Evolutionary conservation across 2,888 invertebrate genomes (phyloP), one percentile per base, ranked within the genome.

Genomic region (Cephalotes varians): DNA sequence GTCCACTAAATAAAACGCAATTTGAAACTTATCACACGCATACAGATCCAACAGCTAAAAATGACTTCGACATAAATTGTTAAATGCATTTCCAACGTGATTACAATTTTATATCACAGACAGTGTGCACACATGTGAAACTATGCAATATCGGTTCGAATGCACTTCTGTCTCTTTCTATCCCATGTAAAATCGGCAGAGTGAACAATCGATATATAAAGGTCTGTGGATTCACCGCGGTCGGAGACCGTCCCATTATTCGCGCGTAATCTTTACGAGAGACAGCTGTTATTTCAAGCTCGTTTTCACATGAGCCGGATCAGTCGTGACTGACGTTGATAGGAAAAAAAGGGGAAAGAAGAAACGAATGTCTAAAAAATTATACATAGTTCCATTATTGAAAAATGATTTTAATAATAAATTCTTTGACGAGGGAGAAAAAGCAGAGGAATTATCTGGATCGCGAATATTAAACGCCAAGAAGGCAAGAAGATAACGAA

Each of bases 151-250:
- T n/a, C n/a, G n/a, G n/a, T n/a, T n/a, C n/a, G n/a, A n/a, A n/a
- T n/a, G n/a, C n/a, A n/a, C n/a, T n/a, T n/a, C n/a, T n/a, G n/a
- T n/a, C n/a, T n/a, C n/a, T n/a, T n/a, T n/a, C n/a, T n/a, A n/a
- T n/a, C n/a, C n/a, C n/a, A n/a, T n/a, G n/a, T n/a, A n/a, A n/a
- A n/a, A n/a, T n/a, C n/a, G n/a, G n/a, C n/a, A n/a, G n/a, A n/a
- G n/a, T n/a, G n/a, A n/a, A n/a, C n/a, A n/a, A n/a, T n/a, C n/a
- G n/a, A n/a, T n/a, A n/a, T n/a, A n/a, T n/a, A n/a, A n/a, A n/a
- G n/a, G n/a, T n/a, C n/a, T n/a, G n/a, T n/a, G n/a, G 85, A 90
- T 85, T 90, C 87, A 86, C 79, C 71, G 72, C 37, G 58, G 67
- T 67, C 12, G 49, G n/a, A 25, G 58, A 82, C 65, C 37, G 83